Conservation (phyloP, 2,113 vertebrate genomes). For the Corythornis cristatus region DNA sequence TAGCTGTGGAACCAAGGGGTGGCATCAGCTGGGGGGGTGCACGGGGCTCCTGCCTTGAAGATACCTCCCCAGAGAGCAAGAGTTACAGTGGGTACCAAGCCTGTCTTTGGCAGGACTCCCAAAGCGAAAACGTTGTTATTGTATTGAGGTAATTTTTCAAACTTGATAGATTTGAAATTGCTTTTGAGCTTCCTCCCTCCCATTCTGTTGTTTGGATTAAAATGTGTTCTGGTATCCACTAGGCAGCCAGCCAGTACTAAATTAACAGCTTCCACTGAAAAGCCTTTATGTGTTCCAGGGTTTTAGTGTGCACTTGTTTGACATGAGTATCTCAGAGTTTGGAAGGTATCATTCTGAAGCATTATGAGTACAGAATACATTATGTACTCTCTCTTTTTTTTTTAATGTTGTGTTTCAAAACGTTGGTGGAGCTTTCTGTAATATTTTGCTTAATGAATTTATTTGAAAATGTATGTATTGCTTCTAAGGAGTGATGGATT, state of each 20-base stretch:
- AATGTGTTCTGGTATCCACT: slow-evolving; percentile 36
- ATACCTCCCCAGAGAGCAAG: not conserved
- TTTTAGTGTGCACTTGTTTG: slow-evolving; percentile 19
- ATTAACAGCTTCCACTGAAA: slow-evolving; percentile 26
- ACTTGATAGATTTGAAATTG: slow-evolving; percentile 37
- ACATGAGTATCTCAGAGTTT: not conserved
- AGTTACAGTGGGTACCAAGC: not conserved
- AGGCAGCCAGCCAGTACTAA: slow-evolving; percentile 56
- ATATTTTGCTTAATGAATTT: not conserved
- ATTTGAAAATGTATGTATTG: not conserved
- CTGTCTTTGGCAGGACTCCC: not conserved
- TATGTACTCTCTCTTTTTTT: not conserved
- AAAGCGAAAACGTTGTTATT: slow-evolving; percentile 6
- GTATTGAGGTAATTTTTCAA: slow-evolving; percentile 22
- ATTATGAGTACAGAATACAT: not conserved
- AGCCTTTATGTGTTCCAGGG: slow-evolving; percentile 16
- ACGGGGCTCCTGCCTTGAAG: not conserved
- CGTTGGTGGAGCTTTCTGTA: not conserved
- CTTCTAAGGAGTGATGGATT: not conserved
- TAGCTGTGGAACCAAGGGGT: no score
- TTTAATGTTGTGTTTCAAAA: not conserved
- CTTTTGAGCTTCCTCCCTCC: slow-evolving; percentile 20
- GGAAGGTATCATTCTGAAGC: not conserved
- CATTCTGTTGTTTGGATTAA: slow-evolving; percentile 52
- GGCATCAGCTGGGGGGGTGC: not conserved